Base-by-base conservation (phyloP, 2,888 invertebrate genomes). In the Aphelenchoides bicaudatus region DNA sequence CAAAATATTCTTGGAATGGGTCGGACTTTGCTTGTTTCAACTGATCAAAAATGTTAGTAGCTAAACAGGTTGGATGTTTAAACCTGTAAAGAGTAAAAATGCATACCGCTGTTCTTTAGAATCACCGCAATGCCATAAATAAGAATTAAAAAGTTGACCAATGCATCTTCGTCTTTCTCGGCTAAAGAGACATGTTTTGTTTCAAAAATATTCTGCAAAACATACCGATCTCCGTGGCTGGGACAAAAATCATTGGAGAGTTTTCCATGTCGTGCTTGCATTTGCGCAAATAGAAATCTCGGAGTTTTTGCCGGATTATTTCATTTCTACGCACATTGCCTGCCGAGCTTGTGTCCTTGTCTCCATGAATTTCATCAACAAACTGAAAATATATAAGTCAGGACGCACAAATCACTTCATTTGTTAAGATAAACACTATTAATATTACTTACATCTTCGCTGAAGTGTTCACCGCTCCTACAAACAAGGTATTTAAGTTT, bases 171-270 rank as follows among this genome's bases (percentile, higher is more conserved):
- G 25, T 43, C 43, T 6, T 25, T 8, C 6, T 6, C 6, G 6
- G 25, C 43, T 43, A 25, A n/a, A 34, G n/a, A 34, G 10, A 34
- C 10, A 10, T 21, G 43, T 21, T 10, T 19, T 6, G 25, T 6
- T 43, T 43, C 43, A 6, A 6, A 10, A 10, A 6, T 21, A 8
- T 25, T 10, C 10, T 25, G 6, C 23, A 25, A 10, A 21, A 8
- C 16, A 21, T n/a, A 43, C 43, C 43, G 43, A 43, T 43, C 25
- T 43, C 43, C 10, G 43, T 8, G n/a, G 43, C 43, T 6, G 43
- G 43, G 6, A 25, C 43, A 10, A 43, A n/a, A n/a, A 43, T 21
- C 6, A 25, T 21, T 6, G 43, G 10, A 6, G n/a, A 19, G 10
- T 6, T 25, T 19, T 43, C 43, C 8, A n/a, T 19, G 21, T 19